Base-by-base conservation (phyloP, 2,113 vertebrate species). In the Rhinoderma darwinii region DNA sequence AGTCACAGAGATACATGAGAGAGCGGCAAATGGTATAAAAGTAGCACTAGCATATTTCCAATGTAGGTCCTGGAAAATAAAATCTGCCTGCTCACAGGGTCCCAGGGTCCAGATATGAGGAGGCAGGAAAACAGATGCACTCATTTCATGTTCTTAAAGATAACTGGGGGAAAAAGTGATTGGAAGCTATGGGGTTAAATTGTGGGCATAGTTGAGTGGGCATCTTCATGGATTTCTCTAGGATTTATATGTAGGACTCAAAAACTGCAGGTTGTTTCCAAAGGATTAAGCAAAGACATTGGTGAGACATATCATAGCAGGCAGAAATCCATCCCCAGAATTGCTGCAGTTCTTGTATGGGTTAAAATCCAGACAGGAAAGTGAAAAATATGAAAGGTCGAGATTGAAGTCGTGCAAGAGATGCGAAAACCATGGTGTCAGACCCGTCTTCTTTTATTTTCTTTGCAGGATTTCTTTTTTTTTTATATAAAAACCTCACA, bases 281-380 rank as follows among this genome's bases (percentile, higher is more conserved):
- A 79, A 73, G 37, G 35, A 41, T 74, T 11, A 30, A 82, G 35
- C 18, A 30, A 12, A 32, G 51, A 27, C 25, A 5, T 14, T 20
- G 11, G 73, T 32, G 41, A 85, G 39, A 78, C 78, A 68, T n/a
- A 51, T n/a, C 61, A 47, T 68, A 79, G 9, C 59, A 79, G 59
- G 39, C 76, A 41, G 47, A 72, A 81, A 84, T 84, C 73, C 83
- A 84, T 25, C 70, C 9, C 80, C 25, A 32, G 25, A 41, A 47
- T 75, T 87, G 37, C 51, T 59, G 86, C 79, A 63, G 78, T 68
- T 75, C 8, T 41, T 22, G 35, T 41, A 87, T 2, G 11, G 79
- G 78, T 82, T 87, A 87, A 61, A 87, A 74, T 82, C 79, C 79
- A 61, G 50, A 82, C 39, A n/a, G 37, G 66, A 82, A 75, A 82